These are phyloP conservation scores for Coenobita brevimanus DNA, from an alignment of 1,140 invertebrate genomes.

Conservation along the genomic window DNA sequence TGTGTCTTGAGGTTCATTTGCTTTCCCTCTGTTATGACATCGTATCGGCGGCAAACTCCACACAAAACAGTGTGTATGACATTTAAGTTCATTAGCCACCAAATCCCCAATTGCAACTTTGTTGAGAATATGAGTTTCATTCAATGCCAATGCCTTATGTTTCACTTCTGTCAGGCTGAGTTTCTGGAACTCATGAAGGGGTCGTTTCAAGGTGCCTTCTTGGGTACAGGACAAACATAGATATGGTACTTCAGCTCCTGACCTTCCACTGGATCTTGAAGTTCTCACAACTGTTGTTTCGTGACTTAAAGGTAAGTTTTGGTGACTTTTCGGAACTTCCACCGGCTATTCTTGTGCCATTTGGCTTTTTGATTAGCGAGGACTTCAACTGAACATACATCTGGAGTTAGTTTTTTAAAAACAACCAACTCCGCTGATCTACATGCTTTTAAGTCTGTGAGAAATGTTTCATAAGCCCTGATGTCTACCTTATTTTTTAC, in stretches of 20 bases:
- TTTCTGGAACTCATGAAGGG: neutral
- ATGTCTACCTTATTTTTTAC: neutral
- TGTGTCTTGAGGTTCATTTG: too few species aligned
- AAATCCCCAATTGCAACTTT: too few species aligned
- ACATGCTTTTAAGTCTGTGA: constrained; percentile 10
- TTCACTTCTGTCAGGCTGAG: too few species aligned
- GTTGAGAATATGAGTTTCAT: too few species aligned
- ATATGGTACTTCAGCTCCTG: neutral
- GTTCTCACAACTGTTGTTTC: neutral
- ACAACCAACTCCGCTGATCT: neutral
- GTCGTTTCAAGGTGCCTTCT: neutral
- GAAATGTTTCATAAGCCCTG: constrained; percentile 26
- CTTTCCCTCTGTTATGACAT: too few species aligned
- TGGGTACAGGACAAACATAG: neutral
- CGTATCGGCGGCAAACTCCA: too few species aligned
- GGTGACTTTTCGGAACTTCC: neutral
- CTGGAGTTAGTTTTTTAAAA: neutral
- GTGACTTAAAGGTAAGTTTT: neutral
- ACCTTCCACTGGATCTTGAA: neutral
- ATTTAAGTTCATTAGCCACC: too few species aligned
- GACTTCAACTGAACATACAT: constrained; percentile 2
- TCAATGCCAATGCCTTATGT: too few species aligned
- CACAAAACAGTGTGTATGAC: too few species aligned
- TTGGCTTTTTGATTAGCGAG: neutral
- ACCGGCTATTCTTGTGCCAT: constrained; percentile 27